Base-by-base conservation (phyloP, 2,113 vertebrate genomes). In the Ceratotherium simum region DNA sequence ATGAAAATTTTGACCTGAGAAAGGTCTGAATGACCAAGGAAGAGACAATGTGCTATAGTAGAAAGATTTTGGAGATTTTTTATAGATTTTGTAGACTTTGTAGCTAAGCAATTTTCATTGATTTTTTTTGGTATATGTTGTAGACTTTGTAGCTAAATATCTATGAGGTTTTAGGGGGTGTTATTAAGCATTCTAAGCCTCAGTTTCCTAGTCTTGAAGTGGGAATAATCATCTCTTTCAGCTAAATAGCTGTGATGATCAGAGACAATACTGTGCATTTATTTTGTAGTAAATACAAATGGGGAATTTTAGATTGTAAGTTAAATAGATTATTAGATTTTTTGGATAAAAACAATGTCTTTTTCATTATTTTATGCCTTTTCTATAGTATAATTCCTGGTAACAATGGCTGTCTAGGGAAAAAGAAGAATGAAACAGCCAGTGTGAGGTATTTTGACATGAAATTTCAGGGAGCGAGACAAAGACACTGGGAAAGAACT, bases 401-500 rank as follows among this genome's bases (percentile, higher is more conserved):
- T 42, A 51, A 85, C 58, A n/a, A 67, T 36, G 31, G 39, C 60
- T 83, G 18, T 82, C 36, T 64, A 20, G 27, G 36, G 48, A 51
- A 39, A 36, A 67, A 89, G 17, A 73, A 90, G 23, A 76, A 72
- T 60, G n/a, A 64, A 60, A 78, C 0, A 54, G 29, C 51, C 17
- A 48, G 1, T 27, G 0, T 36, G n/a, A 78, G 42, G 64, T 94
- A 27, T 58, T 87, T 96, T 86, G 91, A 87, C 8, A 1, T 48
- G 36, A 83, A 91, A 70, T 88, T 94, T 85, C 36, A 93, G n/a
- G 25, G 42, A 81, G 87, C 67, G 23, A 65, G 54, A 87, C n/a
- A 36, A 76, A 86, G 8, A 16, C 39, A 17, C n/a, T 76, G 51
- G 60, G 23, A 69, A 82, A 69, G 54, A 87, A 82, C 4, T 18